Evolutionary conservation across 2,797 vertebrate species (phyloP).

Genomic region (Cyprinella venusta): DNA sequence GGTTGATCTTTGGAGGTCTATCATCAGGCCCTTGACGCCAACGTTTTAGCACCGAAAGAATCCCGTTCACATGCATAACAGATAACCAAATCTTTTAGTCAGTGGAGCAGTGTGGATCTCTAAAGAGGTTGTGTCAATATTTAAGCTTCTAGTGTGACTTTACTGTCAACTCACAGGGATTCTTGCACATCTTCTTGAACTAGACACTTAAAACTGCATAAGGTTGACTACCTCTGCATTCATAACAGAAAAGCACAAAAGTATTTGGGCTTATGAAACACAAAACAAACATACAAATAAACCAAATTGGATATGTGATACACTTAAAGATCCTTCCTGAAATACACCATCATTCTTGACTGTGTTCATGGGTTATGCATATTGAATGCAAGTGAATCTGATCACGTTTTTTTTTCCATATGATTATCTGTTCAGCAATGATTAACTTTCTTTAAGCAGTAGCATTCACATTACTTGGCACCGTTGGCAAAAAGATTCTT

Average conservation of each 20-base stretch:
- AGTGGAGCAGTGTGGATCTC: constrained; percentile 35
- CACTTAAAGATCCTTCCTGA: constrained; percentile 66
- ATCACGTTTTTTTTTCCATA: constrained; percentile 80
- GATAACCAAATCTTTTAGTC: constrained; percentile 1
- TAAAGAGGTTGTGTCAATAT: constrained; percentile 4
- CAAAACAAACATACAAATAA: constrained; percentile 36
- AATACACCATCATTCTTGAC: constrained; percentile 67
- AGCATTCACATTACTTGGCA: constrained; percentile 99
- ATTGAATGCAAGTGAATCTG: constrained; percentile 87
- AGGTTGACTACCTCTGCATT: constrained; percentile 1
- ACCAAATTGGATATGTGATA: constrained; percentile 62
- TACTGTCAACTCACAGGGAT: constrained; percentile 11
- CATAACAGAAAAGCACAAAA: constrained; percentile 13
- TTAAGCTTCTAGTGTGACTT: constrained; percentile 7
- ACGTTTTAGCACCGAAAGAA: constrained; percentile 57
- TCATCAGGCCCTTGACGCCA: constrained; percentile 34
- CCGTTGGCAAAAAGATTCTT: constrained; percentile 97
- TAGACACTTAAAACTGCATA: background rate
- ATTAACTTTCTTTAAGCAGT: constrained; percentile 90
- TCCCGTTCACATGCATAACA: constrained; percentile 39
- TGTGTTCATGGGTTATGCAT: constrained; percentile 82
- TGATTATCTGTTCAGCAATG: constrained; percentile 97
- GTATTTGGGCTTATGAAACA: constrained; percentile 37
- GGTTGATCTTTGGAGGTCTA: constrained; percentile 39
- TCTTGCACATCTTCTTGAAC: background rate